Evolutionary conservation across 1,140 invertebrate genomes (phyloP).

Genomic region (Linepithema humile): DNA sequence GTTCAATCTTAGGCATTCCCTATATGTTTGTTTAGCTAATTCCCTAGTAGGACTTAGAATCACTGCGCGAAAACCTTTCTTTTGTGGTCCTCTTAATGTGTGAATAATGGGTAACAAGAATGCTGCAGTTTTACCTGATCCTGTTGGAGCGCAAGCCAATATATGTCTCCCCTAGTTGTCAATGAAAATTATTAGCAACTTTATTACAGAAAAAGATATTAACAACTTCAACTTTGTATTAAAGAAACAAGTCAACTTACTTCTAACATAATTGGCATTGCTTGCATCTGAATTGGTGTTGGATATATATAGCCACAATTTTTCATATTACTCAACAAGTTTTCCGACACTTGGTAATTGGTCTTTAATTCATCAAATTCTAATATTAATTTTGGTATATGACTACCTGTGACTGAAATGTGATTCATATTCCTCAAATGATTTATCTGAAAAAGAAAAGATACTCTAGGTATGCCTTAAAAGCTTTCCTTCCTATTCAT

Average conservation of each 20-base stretch:
- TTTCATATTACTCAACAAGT: conserved; percentile 90
- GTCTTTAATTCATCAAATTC: conserved; percentile 88
- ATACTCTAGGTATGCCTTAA: conserved; percentile 49
- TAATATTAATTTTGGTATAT: conserved; percentile 90
- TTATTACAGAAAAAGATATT: conserved; percentile 10
- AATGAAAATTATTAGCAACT: conserved; percentile 45
- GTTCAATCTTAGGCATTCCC: conserved; percentile 91
- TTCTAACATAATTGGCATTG: conserved; percentile 94
- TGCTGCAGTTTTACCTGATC: conserved; percentile 94
- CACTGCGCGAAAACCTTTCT: conserved; percentile 91
- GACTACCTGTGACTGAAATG: conserved; percentile 91
- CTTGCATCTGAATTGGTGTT: conserved; percentile 98
- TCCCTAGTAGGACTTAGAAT: conserved; percentile 97
- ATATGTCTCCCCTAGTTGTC: conserved; percentile 88
- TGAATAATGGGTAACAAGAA: conserved; percentile 94
- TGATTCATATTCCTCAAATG: conserved; percentile 90
- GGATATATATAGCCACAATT: conserved; percentile 91
- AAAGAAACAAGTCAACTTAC: conserved; percentile 79
- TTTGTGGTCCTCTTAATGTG: conserved; percentile 86
- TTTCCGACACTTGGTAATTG: conserved; percentile 85
- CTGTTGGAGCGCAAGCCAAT: conserved; percentile 97
- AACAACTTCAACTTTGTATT: conserved; percentile 2
- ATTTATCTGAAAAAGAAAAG: conserved; percentile 87
- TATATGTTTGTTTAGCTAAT: conserved; percentile 95
- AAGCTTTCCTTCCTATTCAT: conserved; percentile 22